Percentiles rank a stretch among this genome's conserved stretches.
Evolutionary conservation across 1,140 invertebrate genomes (phyloP).

Genomic region (Hermetia illucens): DNA sequence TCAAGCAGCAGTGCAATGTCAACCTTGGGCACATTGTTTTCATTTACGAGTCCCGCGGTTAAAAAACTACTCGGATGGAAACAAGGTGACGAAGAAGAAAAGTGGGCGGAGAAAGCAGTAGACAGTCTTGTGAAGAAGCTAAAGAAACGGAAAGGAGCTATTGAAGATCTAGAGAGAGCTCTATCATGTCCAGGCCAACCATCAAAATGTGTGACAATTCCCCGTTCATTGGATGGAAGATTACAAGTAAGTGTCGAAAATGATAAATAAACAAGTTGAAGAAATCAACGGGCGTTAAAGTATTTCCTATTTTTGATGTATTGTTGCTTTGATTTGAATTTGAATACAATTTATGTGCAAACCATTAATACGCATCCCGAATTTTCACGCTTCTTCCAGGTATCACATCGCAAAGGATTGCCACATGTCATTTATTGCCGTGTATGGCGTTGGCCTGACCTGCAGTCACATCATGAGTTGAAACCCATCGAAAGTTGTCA

Average conservation of each 20-base stretch:
- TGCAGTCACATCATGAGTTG: conserved; percentile 93
- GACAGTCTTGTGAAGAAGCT: conserved; percentile 96
- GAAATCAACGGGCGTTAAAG: too few species aligned
- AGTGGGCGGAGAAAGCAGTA: conserved; percentile 98
- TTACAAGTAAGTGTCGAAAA: conserved; percentile 67
- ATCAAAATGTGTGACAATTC: conserved; percentile 97
- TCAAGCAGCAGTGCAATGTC: conserved; percentile 74
- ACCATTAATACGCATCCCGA: too few species aligned
- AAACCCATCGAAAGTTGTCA: conserved; percentile 89
- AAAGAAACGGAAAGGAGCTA: conserved; percentile 91
- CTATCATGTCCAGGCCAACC: conserved; percentile 83
- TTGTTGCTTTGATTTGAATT: too few species aligned
- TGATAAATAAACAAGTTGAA: too few species aligned
- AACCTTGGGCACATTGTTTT: conserved; percentile 83
- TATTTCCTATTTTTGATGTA: too few species aligned
- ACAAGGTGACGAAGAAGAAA: conserved; percentile 94
- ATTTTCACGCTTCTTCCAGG: conserved; percentile 43
- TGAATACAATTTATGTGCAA: too few species aligned
- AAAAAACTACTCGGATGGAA: conserved; percentile 97
- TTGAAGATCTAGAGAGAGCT: conserved; percentile 91
- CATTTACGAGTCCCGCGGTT: conserved; percentile 91
- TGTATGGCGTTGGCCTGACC: conserved; percentile 96
- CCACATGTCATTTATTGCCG: conserved; percentile 98
- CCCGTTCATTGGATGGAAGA: conserved; percentile 86
- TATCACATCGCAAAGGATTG: conserved; percentile 88